These are phyloP conservation scores for Masticophis lateralis DNA, from an alignment of 2,797 vertebrate genomes.

Conservation along the genomic window DNA sequence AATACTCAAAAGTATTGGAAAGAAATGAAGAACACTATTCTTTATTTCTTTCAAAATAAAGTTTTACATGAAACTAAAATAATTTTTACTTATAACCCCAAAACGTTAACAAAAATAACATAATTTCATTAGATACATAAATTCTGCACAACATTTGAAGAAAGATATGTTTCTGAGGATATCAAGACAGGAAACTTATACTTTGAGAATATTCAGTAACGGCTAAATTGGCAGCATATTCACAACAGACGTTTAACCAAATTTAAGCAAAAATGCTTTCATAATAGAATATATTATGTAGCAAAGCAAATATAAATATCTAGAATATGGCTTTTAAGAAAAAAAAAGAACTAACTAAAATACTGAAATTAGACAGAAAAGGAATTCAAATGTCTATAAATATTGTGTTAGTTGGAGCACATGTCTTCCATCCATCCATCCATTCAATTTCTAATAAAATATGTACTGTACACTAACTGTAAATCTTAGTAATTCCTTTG, in stretches of 20 bases:
- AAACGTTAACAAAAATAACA: not conserved
- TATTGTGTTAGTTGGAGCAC: not conserved
- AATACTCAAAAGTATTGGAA: not conserved
- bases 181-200: not conserved
- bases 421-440: not conserved
- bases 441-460: not conserved
- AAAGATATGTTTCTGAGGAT: not conserved
- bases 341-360: not conserved
- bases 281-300: not conserved
- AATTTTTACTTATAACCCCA: not conserved
- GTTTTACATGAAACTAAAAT: not conserved
- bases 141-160: not conserved
- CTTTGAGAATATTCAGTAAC: not conserved
- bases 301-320: not conserved
- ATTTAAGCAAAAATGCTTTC: not conserved
- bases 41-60: not conserved
- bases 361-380: not conserved
- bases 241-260: not conserved
- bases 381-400: not conserved
- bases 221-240: not conserved
- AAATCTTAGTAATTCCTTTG: not conserved
- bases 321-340: not conserved
- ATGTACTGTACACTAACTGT: not conserved
- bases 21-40: not conserved
- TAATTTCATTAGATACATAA: not conserved